Evolutionary conservation across 2,888 invertebrate genomes (phyloP).

Genomic region (Tanaodytes sp.): DNA sequence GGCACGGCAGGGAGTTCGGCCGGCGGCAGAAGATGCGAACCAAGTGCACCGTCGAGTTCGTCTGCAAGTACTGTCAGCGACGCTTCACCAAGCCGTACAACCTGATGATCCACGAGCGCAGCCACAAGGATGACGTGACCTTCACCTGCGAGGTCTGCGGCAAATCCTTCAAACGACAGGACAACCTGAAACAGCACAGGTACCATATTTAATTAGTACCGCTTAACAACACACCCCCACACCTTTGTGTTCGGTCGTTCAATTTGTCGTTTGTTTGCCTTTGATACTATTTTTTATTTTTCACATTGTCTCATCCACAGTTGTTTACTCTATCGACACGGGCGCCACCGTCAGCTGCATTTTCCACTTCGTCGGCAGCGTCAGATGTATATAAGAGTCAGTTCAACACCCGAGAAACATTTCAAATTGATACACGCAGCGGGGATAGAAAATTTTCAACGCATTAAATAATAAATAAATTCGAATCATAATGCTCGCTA

Average conservation of each 20-base stretch:
- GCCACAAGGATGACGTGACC: constrained; percentile 96
- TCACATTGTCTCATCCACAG: no score
- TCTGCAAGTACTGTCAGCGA: constrained; percentile 97
- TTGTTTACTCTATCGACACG: no score
- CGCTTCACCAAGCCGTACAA: constrained; percentile 99
- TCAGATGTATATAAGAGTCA: no score
- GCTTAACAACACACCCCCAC: constrained; percentile 6
- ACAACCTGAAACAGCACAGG: constrained; percentile 93
- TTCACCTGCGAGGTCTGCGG: constrained; percentile 97
- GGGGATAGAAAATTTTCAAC: no score
- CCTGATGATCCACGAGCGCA: constrained; percentile 95
- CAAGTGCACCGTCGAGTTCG: constrained; percentile 81
- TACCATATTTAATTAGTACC: constrained; percentile 63
- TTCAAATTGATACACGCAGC: no score
- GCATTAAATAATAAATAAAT: no score
- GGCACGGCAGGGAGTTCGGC: constrained; percentile 75
- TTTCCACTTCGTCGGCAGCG: no score
- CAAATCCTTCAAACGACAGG: constrained; percentile 95
- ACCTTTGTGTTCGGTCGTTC: background rate
- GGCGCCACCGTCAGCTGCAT: no score
- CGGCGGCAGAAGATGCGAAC: constrained; percentile 78
- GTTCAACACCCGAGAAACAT: no score
- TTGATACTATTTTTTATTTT: background rate
- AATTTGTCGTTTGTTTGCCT: background rate
- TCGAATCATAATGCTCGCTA: no score